phyloP scores from a whole-genome alignment of 2,113 vertebrate species.

The Calonectris borealis region DNA sequence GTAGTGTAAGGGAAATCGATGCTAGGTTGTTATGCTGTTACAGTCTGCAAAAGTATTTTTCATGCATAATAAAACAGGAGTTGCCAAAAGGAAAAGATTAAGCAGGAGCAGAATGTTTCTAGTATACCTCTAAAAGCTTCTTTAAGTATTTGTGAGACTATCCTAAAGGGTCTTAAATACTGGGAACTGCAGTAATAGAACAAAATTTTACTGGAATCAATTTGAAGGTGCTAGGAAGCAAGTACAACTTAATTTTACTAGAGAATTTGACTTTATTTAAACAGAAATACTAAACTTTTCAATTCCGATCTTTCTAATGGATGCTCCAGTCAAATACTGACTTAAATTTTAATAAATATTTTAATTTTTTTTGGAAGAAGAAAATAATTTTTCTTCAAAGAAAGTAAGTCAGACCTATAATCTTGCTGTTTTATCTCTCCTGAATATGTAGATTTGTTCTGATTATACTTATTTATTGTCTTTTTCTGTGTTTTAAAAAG shows the following conservation, averaged over 20 bases:
- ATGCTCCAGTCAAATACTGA: background rate
- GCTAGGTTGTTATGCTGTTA: background rate
- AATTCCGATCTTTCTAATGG: background rate
- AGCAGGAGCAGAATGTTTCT: background rate
- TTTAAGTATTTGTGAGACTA: background rate
- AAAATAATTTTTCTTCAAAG: background rate
- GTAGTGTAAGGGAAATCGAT: background rate
- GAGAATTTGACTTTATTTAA: background rate
- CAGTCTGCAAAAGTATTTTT: background rate
- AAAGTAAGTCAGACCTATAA: background rate
- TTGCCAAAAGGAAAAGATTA: background rate
- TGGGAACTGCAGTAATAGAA: background rate
- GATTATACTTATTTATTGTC: background rate
- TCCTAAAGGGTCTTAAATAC: background rate
- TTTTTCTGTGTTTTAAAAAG: background rate
- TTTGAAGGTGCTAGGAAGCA: background rate
- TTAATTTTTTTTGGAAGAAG: background rate
- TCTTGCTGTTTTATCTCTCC: background rate
- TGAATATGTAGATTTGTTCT: background rate
- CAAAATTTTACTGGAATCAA: background rate
- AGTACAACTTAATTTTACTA: background rate
- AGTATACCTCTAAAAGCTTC: background rate
- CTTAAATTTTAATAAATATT: background rate
- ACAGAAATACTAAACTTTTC: background rate
- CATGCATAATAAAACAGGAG: background rate